A percentile compares a stretch with the other conserved stretches of the same genome.
These are phyloP conservation scores for Drosophila nigromelanica DNA, from an alignment of 1,140 invertebrate species.

Conservation along the genomic window DNA sequence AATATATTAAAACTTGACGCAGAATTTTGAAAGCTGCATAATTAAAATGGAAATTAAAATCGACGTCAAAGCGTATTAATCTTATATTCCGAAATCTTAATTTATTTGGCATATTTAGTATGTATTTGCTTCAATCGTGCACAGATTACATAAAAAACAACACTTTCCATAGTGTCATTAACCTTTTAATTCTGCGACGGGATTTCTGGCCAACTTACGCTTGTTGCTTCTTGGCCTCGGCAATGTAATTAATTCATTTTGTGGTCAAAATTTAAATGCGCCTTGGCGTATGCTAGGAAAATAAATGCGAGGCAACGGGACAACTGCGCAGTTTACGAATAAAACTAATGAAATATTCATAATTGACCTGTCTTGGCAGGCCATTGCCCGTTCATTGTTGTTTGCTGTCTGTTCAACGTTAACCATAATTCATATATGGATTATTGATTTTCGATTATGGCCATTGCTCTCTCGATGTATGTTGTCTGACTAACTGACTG, in stretches of 20 bases:
- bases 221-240: conserved; percentile 17
- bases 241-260: background rate
- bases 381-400: conserved; percentile 13
- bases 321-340: conserved; percentile 61
- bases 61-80: too few relatives aligned
- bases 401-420: conserved; percentile 38
- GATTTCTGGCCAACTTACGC: conserved; percentile 4
- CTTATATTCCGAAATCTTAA: too few relatives aligned
- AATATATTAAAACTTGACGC: too few relatives aligned
- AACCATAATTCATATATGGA: conserved; percentile 59
- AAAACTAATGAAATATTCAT: conserved; percentile 65
- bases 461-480: conserved; percentile 23
- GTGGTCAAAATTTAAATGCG: conserved; percentile 24
- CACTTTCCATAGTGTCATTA: conserved; percentile 11
- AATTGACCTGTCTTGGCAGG: conserved; percentile 32
- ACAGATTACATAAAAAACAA: too few relatives aligned
- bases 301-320: background rate
- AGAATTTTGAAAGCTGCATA: too few relatives aligned
- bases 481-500: background rate
- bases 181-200: conserved; percentile 13
- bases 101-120: too few relatives aligned
- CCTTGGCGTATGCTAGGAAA: conserved; percentile 23
- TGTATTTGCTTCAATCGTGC: too few relatives aligned
- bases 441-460: conserved; percentile 81
- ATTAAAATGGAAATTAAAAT: too few relatives aligned